Conservation (phyloP, 2,113 vertebrate genomes). For the Xiphophorus hellerii region DNA sequence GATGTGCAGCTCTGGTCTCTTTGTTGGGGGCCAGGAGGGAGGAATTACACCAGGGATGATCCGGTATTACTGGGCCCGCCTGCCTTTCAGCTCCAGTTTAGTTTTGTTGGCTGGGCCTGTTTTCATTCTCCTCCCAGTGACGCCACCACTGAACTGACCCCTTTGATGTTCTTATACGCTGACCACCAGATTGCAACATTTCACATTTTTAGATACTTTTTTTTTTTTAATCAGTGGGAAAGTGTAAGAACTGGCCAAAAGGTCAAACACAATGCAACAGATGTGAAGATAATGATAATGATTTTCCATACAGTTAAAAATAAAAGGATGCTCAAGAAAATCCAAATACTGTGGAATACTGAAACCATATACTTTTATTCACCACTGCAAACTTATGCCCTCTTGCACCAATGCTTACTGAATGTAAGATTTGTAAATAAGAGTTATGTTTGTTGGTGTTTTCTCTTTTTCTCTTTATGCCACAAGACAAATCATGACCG, state of each 20-base stretch:
- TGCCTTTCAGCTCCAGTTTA: slow-evolving; percentile 72
- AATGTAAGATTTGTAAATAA: not conserved
- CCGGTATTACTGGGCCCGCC: slow-evolving; percentile 69
- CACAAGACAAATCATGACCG: not conserved
- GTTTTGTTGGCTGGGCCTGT: slow-evolving; percentile 66
- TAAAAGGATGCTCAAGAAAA: not conserved
- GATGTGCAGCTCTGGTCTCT: slow-evolving; percentile 69
- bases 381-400: not conserved
- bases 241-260: slow-evolving; percentile 3
- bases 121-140: slow-evolving; percentile 66
- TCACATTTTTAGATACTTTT: slow-evolving; percentile 22
- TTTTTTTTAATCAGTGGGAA: not conserved
- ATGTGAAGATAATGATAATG: not conserved
- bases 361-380: not conserved
- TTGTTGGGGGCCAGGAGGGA: slow-evolving; percentile 72
- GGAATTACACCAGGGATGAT: slow-evolving; percentile 79
- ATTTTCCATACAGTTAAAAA: not conserved
- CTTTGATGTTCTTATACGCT: slow-evolving; percentile 73
- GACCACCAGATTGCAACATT: slow-evolving; percentile 60
- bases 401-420: not conserved
- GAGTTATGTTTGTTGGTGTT: not conserved
- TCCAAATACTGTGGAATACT: not conserved
- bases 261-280: not conserved
- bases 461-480: not conserved
- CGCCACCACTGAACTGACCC: slow-evolving; percentile 49